Evolutionary conservation across 2,113 vertebrate species (phyloP).

Genomic region (Gymnorhina tibicen): DNA sequence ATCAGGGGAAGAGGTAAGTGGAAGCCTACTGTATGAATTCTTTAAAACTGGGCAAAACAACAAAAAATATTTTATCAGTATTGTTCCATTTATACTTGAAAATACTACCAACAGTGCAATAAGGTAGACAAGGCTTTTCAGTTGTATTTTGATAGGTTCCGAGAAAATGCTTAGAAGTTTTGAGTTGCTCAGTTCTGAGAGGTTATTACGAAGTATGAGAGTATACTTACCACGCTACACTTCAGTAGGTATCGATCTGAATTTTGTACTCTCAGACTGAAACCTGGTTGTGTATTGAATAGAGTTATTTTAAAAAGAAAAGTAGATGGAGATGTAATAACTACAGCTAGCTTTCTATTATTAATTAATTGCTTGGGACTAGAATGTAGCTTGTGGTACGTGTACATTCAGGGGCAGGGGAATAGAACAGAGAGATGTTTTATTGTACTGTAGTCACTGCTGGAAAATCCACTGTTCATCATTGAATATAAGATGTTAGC

Average conservation of each 20-base stretch:
- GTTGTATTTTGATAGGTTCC: background rate
- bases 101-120: background rate
- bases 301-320: background rate
- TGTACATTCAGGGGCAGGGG: background rate
- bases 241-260: background rate
- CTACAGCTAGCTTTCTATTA: background rate
- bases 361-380: constrained; percentile 5
- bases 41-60: background rate
- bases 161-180: background rate
- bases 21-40: background rate
- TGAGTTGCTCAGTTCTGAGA: background rate
- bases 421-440: background rate
- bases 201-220: background rate
- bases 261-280: background rate
- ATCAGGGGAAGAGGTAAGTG: background rate
- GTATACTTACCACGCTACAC: background rate
- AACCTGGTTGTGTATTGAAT: background rate
- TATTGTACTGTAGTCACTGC: background rate
- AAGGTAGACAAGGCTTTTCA: background rate
- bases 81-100: background rate
- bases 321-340: background rate
- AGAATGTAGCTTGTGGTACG: rapidly evolving
- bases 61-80: background rate
- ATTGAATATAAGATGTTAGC: background rate
- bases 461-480: background rate